These are phyloP conservation scores for Leistus spinibarbis DNA, from an alignment of 2,888 invertebrate genomes.

Conservation along the genomic window DNA sequence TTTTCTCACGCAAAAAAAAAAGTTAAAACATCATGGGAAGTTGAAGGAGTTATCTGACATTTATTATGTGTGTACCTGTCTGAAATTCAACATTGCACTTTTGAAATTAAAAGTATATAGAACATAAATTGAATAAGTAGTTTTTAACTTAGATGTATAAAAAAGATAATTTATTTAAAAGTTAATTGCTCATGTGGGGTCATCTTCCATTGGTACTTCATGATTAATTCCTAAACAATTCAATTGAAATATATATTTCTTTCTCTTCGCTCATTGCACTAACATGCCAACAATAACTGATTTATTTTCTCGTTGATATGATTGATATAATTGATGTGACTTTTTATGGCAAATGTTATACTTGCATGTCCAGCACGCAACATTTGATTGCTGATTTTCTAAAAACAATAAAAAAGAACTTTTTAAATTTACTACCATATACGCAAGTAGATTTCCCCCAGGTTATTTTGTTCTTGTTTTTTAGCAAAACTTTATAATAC, in stretches of 20 bases:
- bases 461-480: background rate
- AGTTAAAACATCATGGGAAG: background rate
- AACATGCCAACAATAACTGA: conserved; percentile 3
- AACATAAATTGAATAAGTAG: background rate
- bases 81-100: no score
- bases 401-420: no score
- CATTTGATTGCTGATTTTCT: background rate
- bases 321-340: conserved; percentile 12
- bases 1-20: background rate
- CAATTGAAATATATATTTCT: background rate
- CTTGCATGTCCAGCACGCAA: background rate
- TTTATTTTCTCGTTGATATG: conserved; percentile 29
- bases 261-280: background rate
- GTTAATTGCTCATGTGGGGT: background rate
- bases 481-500: background rate
- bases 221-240: background rate
- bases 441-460: background rate
- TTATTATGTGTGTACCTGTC: background rate
- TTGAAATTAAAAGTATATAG: no score
- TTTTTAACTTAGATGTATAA: no score
- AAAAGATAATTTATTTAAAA: background rate
- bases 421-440: background rate
- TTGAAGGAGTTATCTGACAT: background rate
- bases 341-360: background rate
- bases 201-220: background rate